Percentiles rank a stretch among this genome's conserved stretches.
Conservation (phyloP, 1,140 invertebrate species). For the Aphaenogaster ashmeadi region DNA sequence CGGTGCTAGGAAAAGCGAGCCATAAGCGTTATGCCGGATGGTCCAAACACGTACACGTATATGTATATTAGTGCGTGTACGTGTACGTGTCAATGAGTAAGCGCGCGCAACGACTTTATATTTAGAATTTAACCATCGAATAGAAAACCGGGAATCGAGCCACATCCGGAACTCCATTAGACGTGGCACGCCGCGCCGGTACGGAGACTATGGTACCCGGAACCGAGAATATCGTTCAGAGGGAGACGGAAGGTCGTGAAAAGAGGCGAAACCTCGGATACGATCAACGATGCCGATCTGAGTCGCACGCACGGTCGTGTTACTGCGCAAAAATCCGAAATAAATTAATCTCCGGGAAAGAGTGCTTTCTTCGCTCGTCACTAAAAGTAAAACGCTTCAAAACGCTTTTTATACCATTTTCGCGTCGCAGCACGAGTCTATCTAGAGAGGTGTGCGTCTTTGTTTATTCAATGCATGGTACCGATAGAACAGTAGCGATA, state of each 20-base stretch:
- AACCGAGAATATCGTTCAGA: background rate
- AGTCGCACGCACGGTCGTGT: background rate
- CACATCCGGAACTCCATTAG: slow-evolving; percentile 59
- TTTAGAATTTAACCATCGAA: slow-evolving; percentile 71
- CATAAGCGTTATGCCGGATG: slow-evolving; percentile 11
- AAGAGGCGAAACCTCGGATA: background rate
- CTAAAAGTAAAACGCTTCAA: background rate
- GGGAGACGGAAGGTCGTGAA: background rate
- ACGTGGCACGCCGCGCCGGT: background rate
- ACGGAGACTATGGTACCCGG: background rate
- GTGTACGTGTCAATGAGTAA: background rate
- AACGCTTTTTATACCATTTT: background rate
- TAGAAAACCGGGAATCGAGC: slow-evolving; percentile 65
- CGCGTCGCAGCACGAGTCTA: background rate
- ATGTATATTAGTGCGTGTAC: too few species aligned
- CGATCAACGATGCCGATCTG: too few species aligned
- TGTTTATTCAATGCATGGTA: background rate
- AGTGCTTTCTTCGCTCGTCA: background rate
- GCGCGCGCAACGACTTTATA: slow-evolving; percentile 59
- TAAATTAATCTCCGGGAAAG: background rate
- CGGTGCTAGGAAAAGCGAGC: slow-evolving; percentile 42
- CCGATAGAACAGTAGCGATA: background rate
- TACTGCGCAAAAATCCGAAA: background rate
- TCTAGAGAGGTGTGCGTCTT: background rate
- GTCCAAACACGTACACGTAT: background rate